These are phyloP conservation scores for Tipula vernalis DNA, from an alignment of 2,888 invertebrate genomes.

Conservation along the genomic window DNA sequence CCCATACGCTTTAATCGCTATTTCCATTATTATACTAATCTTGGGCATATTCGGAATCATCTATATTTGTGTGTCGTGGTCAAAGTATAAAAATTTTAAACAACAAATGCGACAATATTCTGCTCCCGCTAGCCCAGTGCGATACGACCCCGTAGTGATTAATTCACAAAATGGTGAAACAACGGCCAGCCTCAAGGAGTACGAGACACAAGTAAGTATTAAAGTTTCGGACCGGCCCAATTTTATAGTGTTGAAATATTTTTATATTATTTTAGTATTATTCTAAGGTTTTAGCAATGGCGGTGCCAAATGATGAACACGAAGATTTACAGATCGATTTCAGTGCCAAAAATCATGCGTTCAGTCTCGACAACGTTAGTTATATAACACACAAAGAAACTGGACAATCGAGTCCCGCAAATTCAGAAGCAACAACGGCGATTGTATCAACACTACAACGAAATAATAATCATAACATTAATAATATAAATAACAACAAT, in stretches of 20 bases:
- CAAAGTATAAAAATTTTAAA: constrained; percentile 79
- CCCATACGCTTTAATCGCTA: constrained; percentile 77
- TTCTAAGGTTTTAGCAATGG: constrained; percentile 61
- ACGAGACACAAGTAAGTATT: constrained; percentile 65
- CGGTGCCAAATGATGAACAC: constrained; percentile 72
- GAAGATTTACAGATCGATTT: constrained; percentile 76
- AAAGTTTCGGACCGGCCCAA: neutral
- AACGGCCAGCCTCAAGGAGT: constrained; percentile 66
- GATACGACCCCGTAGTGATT: constrained; percentile 55
- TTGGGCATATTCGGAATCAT: constrained; percentile 79
- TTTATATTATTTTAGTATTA: constrained; percentile 29
- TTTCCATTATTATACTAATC: constrained; percentile 80
- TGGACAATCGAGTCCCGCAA: constrained; percentile 64
- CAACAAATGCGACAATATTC: constrained; percentile 68
- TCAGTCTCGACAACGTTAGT: constrained; percentile 77
- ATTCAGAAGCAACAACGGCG: constrained; percentile 73
- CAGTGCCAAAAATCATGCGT: constrained; percentile 76
- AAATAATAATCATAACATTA: constrained; percentile 32
- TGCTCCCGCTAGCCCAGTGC: constrained; percentile 44
- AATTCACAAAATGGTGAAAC: constrained; percentile 34
- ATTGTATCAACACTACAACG: constrained; percentile 48
- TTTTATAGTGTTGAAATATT: neutral
- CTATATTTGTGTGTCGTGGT: constrained; percentile 90
- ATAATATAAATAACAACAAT: constrained; percentile 22
- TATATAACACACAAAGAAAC: constrained; percentile 75